Evolutionary conservation across 2,113 vertebrate species (phyloP).

Genomic region (Syngnathoides biaculeatus): DNA sequence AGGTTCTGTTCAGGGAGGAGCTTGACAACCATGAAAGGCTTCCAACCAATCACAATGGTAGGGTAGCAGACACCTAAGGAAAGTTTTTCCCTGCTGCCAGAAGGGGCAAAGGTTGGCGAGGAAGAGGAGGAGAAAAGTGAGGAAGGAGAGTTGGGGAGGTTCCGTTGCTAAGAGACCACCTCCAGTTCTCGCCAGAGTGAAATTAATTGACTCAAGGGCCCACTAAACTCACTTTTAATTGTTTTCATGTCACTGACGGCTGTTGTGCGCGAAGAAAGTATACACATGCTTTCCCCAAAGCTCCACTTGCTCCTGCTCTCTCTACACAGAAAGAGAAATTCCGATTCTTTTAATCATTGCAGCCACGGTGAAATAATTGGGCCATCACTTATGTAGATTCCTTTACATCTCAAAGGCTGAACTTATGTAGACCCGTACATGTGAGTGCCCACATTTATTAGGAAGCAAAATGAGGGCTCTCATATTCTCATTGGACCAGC

Average conservation of each 20-base stretch:
- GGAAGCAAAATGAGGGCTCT: conserved; percentile 6
- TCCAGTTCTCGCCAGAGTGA: conserved; percentile 51
- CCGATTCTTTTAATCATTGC: conserved; percentile 41
- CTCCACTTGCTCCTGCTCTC: not conserved
- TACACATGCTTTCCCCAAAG: conserved; percentile 27
- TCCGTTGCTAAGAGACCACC: conserved; percentile 79
- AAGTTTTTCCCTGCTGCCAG: conserved; percentile 69
- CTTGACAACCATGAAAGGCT: conserved; percentile 81
- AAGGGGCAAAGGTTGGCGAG: conserved; percentile 71
- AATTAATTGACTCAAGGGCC: conserved; percentile 55
- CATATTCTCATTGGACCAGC: conserved; percentile 36
- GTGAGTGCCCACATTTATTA: conserved; percentile 22
- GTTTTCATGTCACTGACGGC: conserved; percentile 48
- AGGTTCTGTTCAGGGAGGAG: conserved; percentile 87
- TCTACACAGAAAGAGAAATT: conserved; percentile 23
- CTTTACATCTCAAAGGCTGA: conserved; percentile 15
- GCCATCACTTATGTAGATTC: conserved; percentile 17
- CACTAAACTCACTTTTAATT: conserved; percentile 63
- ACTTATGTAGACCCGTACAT: conserved; percentile 21
- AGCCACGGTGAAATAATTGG: conserved; percentile 22
- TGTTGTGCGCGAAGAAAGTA: conserved; percentile 29
- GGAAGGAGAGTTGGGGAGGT: conserved; percentile 31
- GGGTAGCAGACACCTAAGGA: conserved; percentile 84
- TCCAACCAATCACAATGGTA: conserved; percentile 77
- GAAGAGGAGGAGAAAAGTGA: conserved; percentile 38